Evolutionary conservation across 2,888 invertebrate species (phyloP), one percentile per base, ranked within the genome.

Genomic region (Deroplatys truncata): DNA sequence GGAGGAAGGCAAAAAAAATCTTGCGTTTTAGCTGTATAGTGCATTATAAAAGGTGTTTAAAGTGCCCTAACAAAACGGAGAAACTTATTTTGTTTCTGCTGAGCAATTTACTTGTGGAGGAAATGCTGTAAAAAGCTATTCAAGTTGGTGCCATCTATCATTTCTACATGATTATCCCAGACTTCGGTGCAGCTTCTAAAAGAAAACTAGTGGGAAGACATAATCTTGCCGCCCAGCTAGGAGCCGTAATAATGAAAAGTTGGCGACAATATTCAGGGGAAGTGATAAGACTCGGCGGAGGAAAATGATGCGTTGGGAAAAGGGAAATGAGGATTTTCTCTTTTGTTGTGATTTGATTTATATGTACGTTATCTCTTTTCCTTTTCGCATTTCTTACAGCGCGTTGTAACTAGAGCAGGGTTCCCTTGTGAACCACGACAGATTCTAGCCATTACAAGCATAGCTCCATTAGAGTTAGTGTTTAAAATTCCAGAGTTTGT

Each of bases 281-380:
- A 85, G 88, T 85, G 88, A 89, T 89, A 89, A 89, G 84, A 82
- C 56, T 25, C 31, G 88, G 72, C 82, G 56, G 82, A 89, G 88
- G 88, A 85, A 89, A 85, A 85, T 89, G 88, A 89, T 89, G 88
- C 88, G 88, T 85, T 89, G 84, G 72, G 84, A 56, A 83, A 89
- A 84, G 88, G 89, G 89, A 83, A 83, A 89, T 56, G 85, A 84
- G 86, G 85, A 86, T 89, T 89, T 89, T 86, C 86, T 86, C 89
- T 86, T 89, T 89, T 89, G 89, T 89, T 89, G 85, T 28, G 82
- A 84, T 86, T 89, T 89, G 89, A 89, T 89, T 89, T 89, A 89
- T 86, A 86, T 35, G 28, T 29, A 28, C 89, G 89, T 89, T 89
- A 89, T 89, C 89, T 89, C 88, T 72, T n/a, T 87, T 87, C 83